Evolutionary conservation across 2,888 invertebrate genomes (phyloP).

Genomic region (Cephus runcator): DNA sequence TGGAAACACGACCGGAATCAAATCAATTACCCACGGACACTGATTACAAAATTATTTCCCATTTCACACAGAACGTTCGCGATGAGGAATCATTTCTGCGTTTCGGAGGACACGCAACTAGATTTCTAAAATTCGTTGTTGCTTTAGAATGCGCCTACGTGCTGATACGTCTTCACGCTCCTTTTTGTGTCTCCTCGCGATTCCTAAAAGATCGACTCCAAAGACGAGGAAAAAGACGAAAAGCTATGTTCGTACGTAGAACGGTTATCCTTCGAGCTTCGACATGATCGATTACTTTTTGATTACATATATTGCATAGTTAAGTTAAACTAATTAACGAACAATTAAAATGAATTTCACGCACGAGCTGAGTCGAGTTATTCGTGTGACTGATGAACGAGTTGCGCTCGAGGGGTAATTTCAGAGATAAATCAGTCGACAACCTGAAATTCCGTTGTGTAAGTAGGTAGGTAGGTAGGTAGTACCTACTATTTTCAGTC

Average conservation of each 20-base stretch:
- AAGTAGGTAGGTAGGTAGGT: background rate
- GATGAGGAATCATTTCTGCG: background rate
- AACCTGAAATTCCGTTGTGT: slow-evolving; percentile 7
- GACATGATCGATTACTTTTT: slow-evolving; percentile 20
- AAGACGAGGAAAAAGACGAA: background rate
- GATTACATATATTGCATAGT: slow-evolving; percentile 36
- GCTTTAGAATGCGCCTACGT: too few relatives aligned
- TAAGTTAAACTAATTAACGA: slow-evolving; percentile 51
- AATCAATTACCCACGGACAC: slow-evolving; percentile 3
- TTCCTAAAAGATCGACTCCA: background rate
- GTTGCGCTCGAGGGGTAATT: slow-evolving; percentile 26
- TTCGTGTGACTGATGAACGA: slow-evolving; percentile 34
- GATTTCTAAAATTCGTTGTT: background rate
- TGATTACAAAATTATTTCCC: slow-evolving; percentile 26
- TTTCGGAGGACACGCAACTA: too few relatives aligned
- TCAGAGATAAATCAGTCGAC: slow-evolving; percentile 34
- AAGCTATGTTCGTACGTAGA: background rate
- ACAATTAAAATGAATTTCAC: slow-evolving; percentile 56
- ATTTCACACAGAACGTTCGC: background rate
- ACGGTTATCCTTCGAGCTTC: background rate
- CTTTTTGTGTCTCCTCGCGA: too few relatives aligned
- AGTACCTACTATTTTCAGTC: background rate
- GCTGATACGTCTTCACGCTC: too few relatives aligned
- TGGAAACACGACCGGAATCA: background rate
- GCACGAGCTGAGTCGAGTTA: slow-evolving; percentile 40